Evolutionary conservation across 2,888 invertebrate genomes (phyloP).

Genomic region (Diploptera punctata): DNA sequence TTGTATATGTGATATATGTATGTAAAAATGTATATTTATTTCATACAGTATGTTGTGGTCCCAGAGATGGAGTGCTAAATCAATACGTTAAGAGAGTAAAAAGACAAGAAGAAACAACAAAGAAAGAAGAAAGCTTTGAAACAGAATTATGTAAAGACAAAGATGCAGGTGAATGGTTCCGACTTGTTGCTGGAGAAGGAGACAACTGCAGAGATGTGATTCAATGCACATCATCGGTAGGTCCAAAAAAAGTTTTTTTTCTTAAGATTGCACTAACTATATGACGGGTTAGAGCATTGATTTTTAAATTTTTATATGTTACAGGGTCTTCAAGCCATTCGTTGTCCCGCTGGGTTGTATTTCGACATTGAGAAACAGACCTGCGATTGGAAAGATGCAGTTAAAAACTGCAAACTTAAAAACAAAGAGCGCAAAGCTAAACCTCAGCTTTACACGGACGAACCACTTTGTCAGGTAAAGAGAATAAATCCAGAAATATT

Average conservation of each 20-base stretch:
- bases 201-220: constrained; percentile 95
- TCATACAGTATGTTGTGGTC: constrained; percentile 29
- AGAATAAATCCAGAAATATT: no score
- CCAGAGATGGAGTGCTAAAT: constrained; percentile 16
- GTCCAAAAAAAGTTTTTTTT: constrained; percentile 50
- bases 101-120: constrained; percentile 64
- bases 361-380: constrained; percentile 96
- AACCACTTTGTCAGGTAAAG: constrained; percentile 73
- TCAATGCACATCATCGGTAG: constrained; percentile 91
- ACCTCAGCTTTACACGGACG: constrained; percentile 86
- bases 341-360: constrained; percentile 90
- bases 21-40: no score
- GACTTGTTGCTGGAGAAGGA: constrained; percentile 86
- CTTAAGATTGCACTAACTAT: no score
- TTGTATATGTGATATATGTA: no score
- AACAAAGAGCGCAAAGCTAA: constrained; percentile 88
- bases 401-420: constrained; percentile 91
- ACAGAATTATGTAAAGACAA: constrained; percentile 91
- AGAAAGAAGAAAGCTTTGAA: constrained; percentile 89
- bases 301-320: constrained; percentile 19
- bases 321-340: constrained; percentile 89
- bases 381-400: constrained; percentile 92
- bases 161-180: constrained; percentile 95
- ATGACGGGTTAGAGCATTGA: no score
- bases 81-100: constrained; percentile 37